A percentile compares a stretch with the other conserved stretches of the same genome.
Conservation (phyloP, 2,888 invertebrate genomes). For the Campoletis raptor region DNA sequence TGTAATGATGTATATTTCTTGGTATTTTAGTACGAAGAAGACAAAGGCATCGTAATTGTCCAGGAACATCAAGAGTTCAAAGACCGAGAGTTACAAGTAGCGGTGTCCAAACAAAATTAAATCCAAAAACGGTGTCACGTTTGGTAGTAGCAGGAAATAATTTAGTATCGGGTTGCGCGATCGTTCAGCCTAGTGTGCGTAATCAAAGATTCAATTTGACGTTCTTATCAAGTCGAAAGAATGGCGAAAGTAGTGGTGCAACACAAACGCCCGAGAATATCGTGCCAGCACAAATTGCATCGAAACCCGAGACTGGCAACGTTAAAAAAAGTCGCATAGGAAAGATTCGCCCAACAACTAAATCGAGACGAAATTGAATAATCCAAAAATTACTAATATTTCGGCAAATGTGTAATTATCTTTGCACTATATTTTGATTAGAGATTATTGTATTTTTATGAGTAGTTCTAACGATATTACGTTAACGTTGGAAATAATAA, state of each 20-base stretch:
- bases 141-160: slow-evolving; percentile 42
- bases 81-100: slow-evolving; percentile 38
- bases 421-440: background rate
- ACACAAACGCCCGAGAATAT: slow-evolving; percentile 11
- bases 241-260: slow-evolving; percentile 22
- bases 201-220: slow-evolving; percentile 33
- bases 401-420: slow-evolving; percentile 7
- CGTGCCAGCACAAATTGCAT: slow-evolving; percentile 30
- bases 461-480: no score
- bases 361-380: slow-evolving; percentile 53
- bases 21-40: slow-evolving; percentile 53
- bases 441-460: background rate
- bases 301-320: slow-evolving; percentile 55
- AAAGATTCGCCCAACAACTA: slow-evolving; percentile 40
- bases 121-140: slow-evolving; percentile 51
- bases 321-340: slow-evolving; percentile 50
- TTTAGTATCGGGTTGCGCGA: slow-evolving; percentile 21
- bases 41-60: slow-evolving; percentile 51
- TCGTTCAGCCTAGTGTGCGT: slow-evolving; percentile 37
- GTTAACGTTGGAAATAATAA: background rate
- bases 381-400: background rate
- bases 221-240: slow-evolving; percentile 28
- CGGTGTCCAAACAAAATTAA: slow-evolving; percentile 46
- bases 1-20: background rate
- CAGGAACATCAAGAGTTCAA: slow-evolving; percentile 55